phyloP scores from a whole-genome alignment of 2,797 vertebrate species.

The Okamejei kenojei region DNA sequence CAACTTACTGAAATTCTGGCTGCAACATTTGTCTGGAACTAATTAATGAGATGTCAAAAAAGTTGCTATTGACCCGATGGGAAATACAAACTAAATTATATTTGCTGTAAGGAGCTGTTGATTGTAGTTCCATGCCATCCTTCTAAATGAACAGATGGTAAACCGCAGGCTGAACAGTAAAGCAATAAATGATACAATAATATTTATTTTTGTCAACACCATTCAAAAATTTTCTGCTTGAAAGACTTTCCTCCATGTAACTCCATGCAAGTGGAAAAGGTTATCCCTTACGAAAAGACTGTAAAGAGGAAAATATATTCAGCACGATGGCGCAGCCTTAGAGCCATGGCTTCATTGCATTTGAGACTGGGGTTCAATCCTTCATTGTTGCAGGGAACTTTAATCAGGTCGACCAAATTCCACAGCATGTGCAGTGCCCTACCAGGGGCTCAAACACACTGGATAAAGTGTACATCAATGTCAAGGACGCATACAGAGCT shows the following conservation, averaged over 20 bases:
- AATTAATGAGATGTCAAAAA: conserved; percentile 22
- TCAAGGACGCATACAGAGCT: too few relatives aligned
- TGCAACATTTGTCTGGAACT: neutral
- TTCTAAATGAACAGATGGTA: neutral
- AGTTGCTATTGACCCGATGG: neutral
- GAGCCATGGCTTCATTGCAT: too few relatives aligned
- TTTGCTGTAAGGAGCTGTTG: neutral
- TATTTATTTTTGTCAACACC: conserved; percentile 26
- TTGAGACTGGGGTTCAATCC: too few relatives aligned
- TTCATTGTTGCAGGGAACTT: too few relatives aligned
- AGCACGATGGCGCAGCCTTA: too few relatives aligned
- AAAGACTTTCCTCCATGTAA: conserved; percentile 2
- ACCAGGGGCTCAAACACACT: too few relatives aligned
- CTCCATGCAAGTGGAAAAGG: too few relatives aligned
- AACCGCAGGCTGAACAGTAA: conserved; percentile 25
- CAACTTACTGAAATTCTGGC: neutral
- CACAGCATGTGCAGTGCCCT: too few relatives aligned
- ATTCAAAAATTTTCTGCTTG: neutral
- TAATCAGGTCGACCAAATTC: too few relatives aligned
- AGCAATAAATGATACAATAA: conserved; percentile 1
- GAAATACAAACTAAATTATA: neutral
- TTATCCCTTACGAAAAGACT: too few relatives aligned
- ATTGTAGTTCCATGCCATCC: neutral
- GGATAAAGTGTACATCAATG: too few relatives aligned
- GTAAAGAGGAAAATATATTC: too few relatives aligned